Conservation (phyloP, 2,113 vertebrate genomes). For the Ptilorrhoa leucosticta region DNA sequence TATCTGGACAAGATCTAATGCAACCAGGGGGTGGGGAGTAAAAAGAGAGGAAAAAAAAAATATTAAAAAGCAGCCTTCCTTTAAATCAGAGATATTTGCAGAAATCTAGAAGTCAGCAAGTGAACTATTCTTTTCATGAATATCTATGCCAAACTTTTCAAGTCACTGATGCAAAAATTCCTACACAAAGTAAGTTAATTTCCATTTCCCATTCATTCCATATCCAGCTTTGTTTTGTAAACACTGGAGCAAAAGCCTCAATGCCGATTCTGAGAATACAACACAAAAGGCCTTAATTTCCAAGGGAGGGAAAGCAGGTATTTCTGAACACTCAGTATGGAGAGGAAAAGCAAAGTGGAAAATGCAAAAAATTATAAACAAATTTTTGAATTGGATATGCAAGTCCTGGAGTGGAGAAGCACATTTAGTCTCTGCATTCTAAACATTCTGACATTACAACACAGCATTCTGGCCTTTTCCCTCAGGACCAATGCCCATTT, state of each 20-base stretch:
- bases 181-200: neutral
- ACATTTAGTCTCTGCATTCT: neutral
- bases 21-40: neutral
- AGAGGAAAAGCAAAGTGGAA: neutral
- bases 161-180: neutral
- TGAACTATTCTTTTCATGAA: neutral
- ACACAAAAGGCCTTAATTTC: neutral
- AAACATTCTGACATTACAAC: neutral
- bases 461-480: neutral
- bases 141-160: neutral
- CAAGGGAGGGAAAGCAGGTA: neutral
- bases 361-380: neutral
- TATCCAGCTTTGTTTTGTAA: neutral
- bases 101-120: neutral
- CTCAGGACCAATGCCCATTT: neutral
- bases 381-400: neutral
- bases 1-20: conserved; percentile 27
- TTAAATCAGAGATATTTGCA: neutral
- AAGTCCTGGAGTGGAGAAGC: neutral
- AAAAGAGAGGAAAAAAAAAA: neutral
- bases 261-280: neutral
- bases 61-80: neutral
- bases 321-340: neutral
- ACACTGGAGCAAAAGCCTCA: neutral
- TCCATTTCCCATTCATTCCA: neutral